phyloP scores from a whole-genome alignment of 2,797 vertebrate genomes.

The Phaenicophaeus curvirostris region DNA sequence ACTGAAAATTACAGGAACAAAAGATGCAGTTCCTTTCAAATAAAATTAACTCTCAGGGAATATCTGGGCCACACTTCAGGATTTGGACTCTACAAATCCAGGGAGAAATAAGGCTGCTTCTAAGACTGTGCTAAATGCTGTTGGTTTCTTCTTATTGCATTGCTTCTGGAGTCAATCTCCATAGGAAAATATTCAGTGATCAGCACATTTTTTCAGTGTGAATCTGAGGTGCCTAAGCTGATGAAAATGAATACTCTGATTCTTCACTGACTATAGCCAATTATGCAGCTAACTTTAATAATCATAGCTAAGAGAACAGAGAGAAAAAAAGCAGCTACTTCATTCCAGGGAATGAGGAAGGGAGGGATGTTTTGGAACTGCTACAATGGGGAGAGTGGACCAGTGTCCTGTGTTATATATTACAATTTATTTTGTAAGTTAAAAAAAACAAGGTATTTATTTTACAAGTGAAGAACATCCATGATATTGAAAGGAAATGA shows the following conservation, averaged over 20 bases:
- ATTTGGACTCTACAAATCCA: not conserved
- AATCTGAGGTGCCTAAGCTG: not conserved
- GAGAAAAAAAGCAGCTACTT: not conserved
- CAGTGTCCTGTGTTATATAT: not conserved
- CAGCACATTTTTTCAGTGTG: not conserved
- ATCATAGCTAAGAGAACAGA: not conserved
- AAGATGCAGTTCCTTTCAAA: not conserved
- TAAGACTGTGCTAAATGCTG: not conserved
- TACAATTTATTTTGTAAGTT: not conserved
- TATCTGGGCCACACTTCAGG: not conserved
- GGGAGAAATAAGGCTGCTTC: not conserved
- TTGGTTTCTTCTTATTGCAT: not conserved
- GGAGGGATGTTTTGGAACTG: not conserved
- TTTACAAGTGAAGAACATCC: not conserved
- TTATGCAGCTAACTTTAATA: not conserved
- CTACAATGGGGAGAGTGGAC: not conserved
- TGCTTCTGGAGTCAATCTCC: not conserved
- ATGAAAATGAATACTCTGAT: not conserved
- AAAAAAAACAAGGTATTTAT: not conserved
- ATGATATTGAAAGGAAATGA: not conserved
- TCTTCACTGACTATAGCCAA: not conserved
- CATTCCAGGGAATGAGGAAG: not conserved
- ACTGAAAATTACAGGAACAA: not conserved
- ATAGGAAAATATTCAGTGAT: not conserved
- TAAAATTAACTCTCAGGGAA: not conserved